These are phyloP conservation scores for Limnodromus scolopaceus DNA, from an alignment of 2,797 vertebrate species.

Conservation along the genomic window DNA sequence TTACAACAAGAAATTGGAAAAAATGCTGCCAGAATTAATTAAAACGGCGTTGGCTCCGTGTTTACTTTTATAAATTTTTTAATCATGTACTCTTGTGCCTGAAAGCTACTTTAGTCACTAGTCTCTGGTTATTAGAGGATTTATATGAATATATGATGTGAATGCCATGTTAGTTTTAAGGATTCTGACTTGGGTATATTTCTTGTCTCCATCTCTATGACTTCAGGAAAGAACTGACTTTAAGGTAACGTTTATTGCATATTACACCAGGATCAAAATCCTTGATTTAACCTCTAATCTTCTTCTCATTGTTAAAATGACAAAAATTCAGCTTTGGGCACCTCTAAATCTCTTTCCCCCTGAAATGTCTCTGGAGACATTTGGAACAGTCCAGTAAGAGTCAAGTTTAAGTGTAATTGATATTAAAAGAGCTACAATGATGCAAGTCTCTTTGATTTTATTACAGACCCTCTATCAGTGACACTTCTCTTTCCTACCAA, in stretches of 20 bases:
- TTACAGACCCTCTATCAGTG: background rate
- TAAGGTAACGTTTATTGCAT: background rate
- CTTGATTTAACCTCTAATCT: background rate
- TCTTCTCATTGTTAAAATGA: background rate
- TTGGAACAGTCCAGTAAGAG: background rate
- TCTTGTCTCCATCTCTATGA: background rate
- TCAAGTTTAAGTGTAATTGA: background rate
- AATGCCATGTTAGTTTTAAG: background rate
- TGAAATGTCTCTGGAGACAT: background rate
- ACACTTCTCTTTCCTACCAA: background rate
- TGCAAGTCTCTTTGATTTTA: background rate
- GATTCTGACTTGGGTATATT: background rate
- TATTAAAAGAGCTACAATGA: background rate
- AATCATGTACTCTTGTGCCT: background rate
- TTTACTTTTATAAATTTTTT: background rate
- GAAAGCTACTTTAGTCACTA: background rate
- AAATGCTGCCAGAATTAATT: background rate
- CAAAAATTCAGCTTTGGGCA: background rate
- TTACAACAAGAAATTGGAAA: background rate
- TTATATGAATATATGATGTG: background rate
- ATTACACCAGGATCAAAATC: background rate
- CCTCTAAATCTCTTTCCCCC: fast-evolving
- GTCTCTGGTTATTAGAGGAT: background rate
- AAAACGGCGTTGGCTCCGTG: background rate
- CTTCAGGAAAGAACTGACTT: background rate